phyloP scores from a whole-genome alignment of 1,140 invertebrate species.

The Periplaneta americana region DNA sequence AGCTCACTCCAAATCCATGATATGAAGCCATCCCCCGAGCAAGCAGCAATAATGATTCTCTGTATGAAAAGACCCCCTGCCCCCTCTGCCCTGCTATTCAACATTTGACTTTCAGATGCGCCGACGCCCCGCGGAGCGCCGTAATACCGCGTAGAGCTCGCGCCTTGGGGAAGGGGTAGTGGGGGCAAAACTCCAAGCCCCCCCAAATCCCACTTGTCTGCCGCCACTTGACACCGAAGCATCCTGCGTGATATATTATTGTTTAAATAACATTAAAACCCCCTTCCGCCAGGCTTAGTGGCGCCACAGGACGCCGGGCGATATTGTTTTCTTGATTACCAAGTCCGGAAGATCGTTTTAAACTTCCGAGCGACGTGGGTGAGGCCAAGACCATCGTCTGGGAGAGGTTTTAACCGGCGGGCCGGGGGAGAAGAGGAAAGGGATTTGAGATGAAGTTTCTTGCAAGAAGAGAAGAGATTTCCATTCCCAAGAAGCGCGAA shows the following conservation, averaged over 20 bases:
- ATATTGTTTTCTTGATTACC: constrained; percentile 16
- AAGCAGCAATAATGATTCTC: not conserved
- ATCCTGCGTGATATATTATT: constrained; percentile 15
- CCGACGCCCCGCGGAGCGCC: not conserved
- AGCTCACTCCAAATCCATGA: not conserved
- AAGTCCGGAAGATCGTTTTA: not conserved
- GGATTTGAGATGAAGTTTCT: not conserved
- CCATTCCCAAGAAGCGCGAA: not conserved
- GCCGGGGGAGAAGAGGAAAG: not conserved
- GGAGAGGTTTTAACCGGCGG: not conserved
- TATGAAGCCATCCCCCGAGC: not conserved
- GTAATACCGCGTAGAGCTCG: not conserved
- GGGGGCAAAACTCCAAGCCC: not conserved
- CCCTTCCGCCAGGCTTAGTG: not conserved
- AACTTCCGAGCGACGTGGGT: not conserved
- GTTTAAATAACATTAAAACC: constrained; percentile 17
- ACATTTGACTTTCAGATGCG: constrained; percentile 10
- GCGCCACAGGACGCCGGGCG: not conserved
- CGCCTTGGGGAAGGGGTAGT: not conserved
- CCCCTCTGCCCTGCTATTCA: not conserved
- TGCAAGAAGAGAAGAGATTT: not conserved
- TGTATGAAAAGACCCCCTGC: not conserved
- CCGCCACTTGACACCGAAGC: not conserved
- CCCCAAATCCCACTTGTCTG: not conserved
- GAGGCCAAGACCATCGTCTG: not conserved